Conservation (phyloP, 2,113 vertebrate species). For the Terrapene triunguis region DNA sequence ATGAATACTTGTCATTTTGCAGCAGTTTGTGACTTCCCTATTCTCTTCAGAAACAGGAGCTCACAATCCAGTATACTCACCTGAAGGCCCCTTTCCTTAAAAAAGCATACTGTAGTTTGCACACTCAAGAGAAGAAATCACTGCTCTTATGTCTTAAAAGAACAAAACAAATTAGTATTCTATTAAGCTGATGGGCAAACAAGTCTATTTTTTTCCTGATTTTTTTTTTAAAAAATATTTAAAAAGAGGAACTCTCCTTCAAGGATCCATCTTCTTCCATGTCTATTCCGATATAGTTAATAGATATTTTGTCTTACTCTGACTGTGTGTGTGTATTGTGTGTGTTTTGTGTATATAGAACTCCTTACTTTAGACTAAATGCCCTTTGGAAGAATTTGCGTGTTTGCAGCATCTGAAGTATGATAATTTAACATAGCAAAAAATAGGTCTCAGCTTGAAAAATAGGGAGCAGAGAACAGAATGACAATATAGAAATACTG, state of each 20-base stretch:
- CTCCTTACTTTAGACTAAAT: neutral
- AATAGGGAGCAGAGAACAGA: neutral
- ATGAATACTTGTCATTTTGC: neutral
- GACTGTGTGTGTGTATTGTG: neutral
- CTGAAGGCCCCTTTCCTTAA: neutral
- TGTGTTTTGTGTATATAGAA: neutral
- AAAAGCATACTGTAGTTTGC: neutral
- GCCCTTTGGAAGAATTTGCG: neutral
- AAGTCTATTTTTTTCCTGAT: neutral
- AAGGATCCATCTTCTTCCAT: neutral
- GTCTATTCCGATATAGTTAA: neutral
- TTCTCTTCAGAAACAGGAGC: neutral
- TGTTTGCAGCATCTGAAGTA: neutral
- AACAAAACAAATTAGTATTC: neutral
- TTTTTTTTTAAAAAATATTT: neutral
- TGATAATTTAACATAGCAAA: neutral
- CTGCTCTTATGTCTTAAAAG: neutral
- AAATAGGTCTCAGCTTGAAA: neutral
- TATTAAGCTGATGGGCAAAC: neutral
- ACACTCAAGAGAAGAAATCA: accelerated
- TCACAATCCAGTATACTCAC: neutral
- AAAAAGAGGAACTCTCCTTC: neutral
- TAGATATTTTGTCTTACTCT: neutral
- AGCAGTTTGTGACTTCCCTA: neutral
- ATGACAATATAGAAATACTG: neutral